Base-by-base conservation (phyloP, 2,888 invertebrate species). In the Pyrrhosoma nymphula region DNA sequence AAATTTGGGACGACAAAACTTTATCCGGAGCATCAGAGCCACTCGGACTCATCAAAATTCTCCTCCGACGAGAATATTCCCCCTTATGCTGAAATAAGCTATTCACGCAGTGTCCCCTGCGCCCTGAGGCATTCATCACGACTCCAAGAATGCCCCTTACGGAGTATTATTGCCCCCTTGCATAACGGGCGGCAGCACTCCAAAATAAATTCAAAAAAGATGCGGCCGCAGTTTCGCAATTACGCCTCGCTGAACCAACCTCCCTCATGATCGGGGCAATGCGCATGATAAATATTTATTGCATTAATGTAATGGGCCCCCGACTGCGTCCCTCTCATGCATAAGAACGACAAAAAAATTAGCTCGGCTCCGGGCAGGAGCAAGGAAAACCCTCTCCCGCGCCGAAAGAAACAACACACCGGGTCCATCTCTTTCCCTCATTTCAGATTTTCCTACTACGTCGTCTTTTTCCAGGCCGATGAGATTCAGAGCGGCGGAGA, bases 231-330 rank as follows among this genome's bases (percentile, higher is more conserved):
- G 93, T 47, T 63, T 89, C 47, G 55, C 23, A 26, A 69, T 75
- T 93, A 93, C 69, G n/a, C 47, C 23, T 39, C 35, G 91, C 63
- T 39, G 91, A 69, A 63, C 75, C 35, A 82, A 82, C 75, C 75
- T 82, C 26, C 35, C 35, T 82, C 18, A 82, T 82, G 75, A 82
- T 91, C 60, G 30, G 60, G 20, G 60, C 30, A 30, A n/a, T n/a
- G 75, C 23, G 39, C 23, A 47, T 93, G 39, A 69, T 93, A 47
- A 69, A 93, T 63, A 93, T 63, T 91, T 63, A 63, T 63, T 89
- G 55, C 89, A 56, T 89, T n/a, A 93, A 69, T 6, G 18, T 26
- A 69, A 60, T 56, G 39, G 91, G 26, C 35, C 16, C 35, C 30
- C 35, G 16, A 60, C 30, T 55, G 75, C 8, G 75, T 82, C 75